phyloP scores from a whole-genome alignment of 1,140 invertebrate species.

The Drosophila novamexicana region DNA sequence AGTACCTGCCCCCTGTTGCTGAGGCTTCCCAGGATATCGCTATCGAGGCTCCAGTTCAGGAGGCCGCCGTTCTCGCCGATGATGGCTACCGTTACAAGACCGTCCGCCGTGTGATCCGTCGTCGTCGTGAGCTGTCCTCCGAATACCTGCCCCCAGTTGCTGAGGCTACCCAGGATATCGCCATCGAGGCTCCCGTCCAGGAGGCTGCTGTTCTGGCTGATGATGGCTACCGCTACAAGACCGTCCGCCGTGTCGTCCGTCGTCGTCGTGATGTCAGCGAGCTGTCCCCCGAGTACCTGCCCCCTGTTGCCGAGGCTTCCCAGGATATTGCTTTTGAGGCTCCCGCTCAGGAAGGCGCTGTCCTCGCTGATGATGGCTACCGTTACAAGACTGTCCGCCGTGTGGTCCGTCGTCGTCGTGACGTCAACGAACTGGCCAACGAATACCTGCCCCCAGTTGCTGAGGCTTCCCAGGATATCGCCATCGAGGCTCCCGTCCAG shows the following conservation, averaged over 20 bases:
- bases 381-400: slow-evolving; percentile 67
- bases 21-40: slow-evolving; percentile 41
- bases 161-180: slow-evolving; percentile 28
- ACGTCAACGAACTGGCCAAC: slow-evolving; percentile 58
- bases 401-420: slow-evolving; percentile 67
- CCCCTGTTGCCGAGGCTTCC: slow-evolving; percentile 51
- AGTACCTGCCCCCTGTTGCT: slow-evolving; percentile 61
- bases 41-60: slow-evolving; percentile 22
- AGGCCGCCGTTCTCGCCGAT: slow-evolving; percentile 49
- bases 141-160: slow-evolving; percentile 65
- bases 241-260: slow-evolving; percentile 64
- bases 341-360: slow-evolving; percentile 28
- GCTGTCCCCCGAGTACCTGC: slow-evolving; percentile 56
- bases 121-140: slow-evolving; percentile 58
- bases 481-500: slow-evolving; percentile 32
- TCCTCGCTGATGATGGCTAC: slow-evolving; percentile 67
- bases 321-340: slow-evolving; percentile 31
- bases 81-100: slow-evolving; percentile 79
- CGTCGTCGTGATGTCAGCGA: slow-evolving; percentile 57
- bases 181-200: slow-evolving; percentile 31
- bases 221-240: slow-evolving; percentile 70
- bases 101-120: slow-evolving; percentile 60
- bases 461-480: slow-evolving; percentile 32
- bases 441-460: slow-evolving; percentile 72
- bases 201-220: slow-evolving; percentile 6